Conservation (phyloP, 2,113 vertebrate species). For the Megaceryle maxima region DNA sequence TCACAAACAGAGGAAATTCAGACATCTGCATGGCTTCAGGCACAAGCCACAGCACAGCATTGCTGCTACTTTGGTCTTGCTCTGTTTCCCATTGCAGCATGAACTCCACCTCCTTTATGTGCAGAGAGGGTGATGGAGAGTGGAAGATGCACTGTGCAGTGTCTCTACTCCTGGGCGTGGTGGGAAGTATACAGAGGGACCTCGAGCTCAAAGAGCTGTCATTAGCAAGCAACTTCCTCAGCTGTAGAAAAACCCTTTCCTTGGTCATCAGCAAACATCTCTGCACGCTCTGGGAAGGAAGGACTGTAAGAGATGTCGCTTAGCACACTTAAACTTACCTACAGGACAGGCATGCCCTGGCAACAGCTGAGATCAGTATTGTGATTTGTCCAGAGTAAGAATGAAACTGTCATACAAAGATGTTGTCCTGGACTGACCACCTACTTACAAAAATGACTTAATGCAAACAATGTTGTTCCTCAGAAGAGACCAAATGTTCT, state of each 20-base stretch:
- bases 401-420: neutral
- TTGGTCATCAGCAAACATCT: neutral
- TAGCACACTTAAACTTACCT: neutral
- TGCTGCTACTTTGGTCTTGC: neutral
- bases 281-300: neutral
- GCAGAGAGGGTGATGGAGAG: neutral
- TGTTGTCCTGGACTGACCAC: neutral
- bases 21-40: neutral
- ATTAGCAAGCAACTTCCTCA: neutral
- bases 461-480: neutral
- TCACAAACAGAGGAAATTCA: neutral
- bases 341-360: neutral
- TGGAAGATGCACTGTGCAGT: neutral
- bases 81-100: neutral
- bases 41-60: neutral
- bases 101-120: neutral
- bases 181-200: neutral
- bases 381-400: neutral
- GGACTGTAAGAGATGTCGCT: accelerated
- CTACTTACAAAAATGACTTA: neutral
- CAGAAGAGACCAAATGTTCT: neutral
- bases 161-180: neutral
- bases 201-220: neutral
- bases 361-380: neutral
- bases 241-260: neutral